Evolutionary conservation across 1,140 invertebrate species (phyloP).

Genomic region (Caenorhabditis remanei): DNA sequence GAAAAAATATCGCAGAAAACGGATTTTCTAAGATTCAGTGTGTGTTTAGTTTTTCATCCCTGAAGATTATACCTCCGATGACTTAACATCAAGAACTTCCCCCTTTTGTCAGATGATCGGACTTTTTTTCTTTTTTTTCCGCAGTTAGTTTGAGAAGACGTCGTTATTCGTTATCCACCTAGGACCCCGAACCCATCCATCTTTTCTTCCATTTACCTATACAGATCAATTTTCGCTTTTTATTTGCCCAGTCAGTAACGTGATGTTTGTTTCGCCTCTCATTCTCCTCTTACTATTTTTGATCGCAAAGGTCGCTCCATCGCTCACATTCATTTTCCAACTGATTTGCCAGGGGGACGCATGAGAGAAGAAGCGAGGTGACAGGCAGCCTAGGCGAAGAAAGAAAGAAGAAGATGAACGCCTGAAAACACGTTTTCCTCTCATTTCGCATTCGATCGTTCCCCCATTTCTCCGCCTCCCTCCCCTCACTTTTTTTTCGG

Average conservation of each 20-base stretch:
- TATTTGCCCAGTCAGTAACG: constrained; percentile 46
- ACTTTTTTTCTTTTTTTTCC: too few species aligned
- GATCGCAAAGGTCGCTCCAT: constrained; percentile 14
- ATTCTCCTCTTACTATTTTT: constrained; percentile 15
- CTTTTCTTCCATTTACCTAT: not conserved
- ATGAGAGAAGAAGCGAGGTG: constrained; percentile 11
- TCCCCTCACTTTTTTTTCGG: constrained; percentile 1
- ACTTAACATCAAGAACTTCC: too few species aligned
- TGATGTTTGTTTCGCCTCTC: constrained; percentile 33
- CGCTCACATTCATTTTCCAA: not conserved
- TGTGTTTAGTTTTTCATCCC: too few species aligned
- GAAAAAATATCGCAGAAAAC: too few species aligned
- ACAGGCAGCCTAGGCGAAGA: not conserved
- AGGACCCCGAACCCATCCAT: not conserved
- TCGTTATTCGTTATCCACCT: too few species aligned
- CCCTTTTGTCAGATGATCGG: too few species aligned
- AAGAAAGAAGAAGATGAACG: not conserved
- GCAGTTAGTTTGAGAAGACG: too few species aligned
- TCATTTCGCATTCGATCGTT: not conserved
- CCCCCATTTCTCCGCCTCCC: not conserved
- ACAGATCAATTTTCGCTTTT: constrained; percentile 45
- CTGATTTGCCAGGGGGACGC: constrained; percentile 34
- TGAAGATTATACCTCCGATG: too few species aligned
- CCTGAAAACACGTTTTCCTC: constrained; percentile 46
- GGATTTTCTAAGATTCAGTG: too few species aligned